A percentile compares a stretch with the other conserved stretches of the same genome.
phyloP scores from a whole-genome alignment of 2,797 vertebrate species.

The Sciurus vulgaris region DNA sequence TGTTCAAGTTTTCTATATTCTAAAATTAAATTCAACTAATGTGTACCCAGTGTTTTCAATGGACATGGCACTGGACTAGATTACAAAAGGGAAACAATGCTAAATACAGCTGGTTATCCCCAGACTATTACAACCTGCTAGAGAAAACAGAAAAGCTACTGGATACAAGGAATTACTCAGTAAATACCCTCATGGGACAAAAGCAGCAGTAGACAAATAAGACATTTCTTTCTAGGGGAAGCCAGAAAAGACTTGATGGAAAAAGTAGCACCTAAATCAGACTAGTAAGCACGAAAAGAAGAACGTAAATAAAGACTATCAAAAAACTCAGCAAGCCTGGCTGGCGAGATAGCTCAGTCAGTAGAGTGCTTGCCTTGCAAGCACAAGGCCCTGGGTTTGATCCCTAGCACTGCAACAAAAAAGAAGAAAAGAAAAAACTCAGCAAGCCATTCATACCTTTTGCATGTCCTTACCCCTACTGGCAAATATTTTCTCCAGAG shows the following conservation, averaged over 20 bases:
- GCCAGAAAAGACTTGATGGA: slow-evolving; percentile 31
- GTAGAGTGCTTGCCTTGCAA: no score
- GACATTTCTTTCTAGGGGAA: background rate
- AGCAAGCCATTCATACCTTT: background rate
- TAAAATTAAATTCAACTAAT: slow-evolving; percentile 57
- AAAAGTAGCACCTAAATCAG: background rate
- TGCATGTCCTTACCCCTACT: background rate
- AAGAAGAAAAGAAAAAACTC: background rate
- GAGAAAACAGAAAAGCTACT: background rate
- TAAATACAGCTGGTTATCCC: background rate
- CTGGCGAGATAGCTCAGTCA: no score
- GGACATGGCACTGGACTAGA: background rate
- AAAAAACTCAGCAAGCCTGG: no score
- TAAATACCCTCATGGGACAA: no score
- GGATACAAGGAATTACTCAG: background rate
- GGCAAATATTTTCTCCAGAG: slow-evolving; percentile 3
- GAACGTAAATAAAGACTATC: background rate
- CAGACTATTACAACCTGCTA: background rate
- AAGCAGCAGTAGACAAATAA: background rate
- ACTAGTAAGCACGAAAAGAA: background rate
- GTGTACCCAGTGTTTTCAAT: background rate
- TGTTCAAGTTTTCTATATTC: background rate
- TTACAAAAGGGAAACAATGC: slow-evolving; percentile 20
- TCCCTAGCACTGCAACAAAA: background rate
- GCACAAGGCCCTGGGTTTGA: no score